Evolutionary conservation across 1,140 invertebrate species (phyloP), one percentile per base, ranked within the genome.

Genomic region (Eumeta japonica): DNA sequence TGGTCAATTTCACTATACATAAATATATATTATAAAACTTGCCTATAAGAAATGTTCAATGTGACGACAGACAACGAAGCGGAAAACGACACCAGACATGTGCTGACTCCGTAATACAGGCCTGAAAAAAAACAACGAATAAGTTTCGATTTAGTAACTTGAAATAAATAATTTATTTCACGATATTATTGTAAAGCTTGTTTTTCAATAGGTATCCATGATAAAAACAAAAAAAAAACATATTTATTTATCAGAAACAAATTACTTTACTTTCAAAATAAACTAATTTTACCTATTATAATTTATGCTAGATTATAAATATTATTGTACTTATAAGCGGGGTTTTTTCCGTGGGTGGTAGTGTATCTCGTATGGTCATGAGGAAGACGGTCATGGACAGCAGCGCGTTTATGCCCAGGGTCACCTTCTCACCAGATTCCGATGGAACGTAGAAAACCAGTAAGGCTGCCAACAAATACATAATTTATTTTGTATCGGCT

Each of bases 311-410:
- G n/a, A 31, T 42, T 31, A 17, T 19, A 20, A 31, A 48, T 79
- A 24, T 24, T 7, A 24, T 24, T 83, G 83, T 79, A 93, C 91
- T 92, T 49, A 95, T 93, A 12, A 95, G 76, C 2, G 92, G 92
- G 1, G 88, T 92, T 64, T 94, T 92, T 52, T 93, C 90, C 1
- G 91, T 94, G 0, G 92, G 91, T n/a, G 92, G 92, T 52, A 94
- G 77, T 29, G 86, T 90, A 62, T 95, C 91, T 34, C 90, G 75
- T 12, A 95, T 93, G 10, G 92, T 89, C 91, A 95, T 94, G 2
- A 95, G 76, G 63, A 94, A 94, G 7, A 95, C 92, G 0, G 92
- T 94, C 87, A 94, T 94, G 3, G 90, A 93, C 2, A 95, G 79
- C 1, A 95, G 77, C 1, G 91, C 90, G 33, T 89, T 92, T 41